Base-by-base conservation (phyloP, 2,797 vertebrate genomes). In the Tamandua tetradactyla region DNA sequence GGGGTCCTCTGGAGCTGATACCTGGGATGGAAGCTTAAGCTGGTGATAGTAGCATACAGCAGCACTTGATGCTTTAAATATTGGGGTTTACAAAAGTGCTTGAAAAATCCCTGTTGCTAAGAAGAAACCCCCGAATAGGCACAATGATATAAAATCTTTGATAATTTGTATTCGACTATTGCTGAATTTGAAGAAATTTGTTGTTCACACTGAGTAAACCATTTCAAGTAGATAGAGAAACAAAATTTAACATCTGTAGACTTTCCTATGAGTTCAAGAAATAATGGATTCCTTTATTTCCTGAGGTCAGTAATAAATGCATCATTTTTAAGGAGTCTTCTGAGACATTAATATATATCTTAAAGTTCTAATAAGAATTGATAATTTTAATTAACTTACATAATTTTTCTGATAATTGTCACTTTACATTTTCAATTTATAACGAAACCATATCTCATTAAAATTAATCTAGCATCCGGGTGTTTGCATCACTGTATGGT, bases 211-310 rank as follows among this genome's bases (percentile, higher is more conserved):
- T 84, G 30, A 96, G n/a, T 86, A 88, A 82, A 94, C 79, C 11
- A 7, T 91, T 91, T 91, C 79, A 76, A 89, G 74, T 64, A 71
- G 49, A 35, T n/a, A 90, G 49, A 92, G 37, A 90, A 47, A 93
- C 8, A 10, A 10, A 82, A 17, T 57, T 10, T 61, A 93, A 35
- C 23, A 81, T 64, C 32, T 61, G 66, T 2, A 32, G 32, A 68
- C 71, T 62, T 78, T 90, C 11, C 75, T 81, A 42, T 35, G 8
- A 3, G 32, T 82, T 85, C 42, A 95, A 92, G 74, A 80, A 94
- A 95, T 55, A 80, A 84, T 22, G 20, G 17, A 25, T 66, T 83
- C 20, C 22, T 87, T 93, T 87, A 83, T 72, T 88, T 88, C n/a
- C 69, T 88, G 30, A 40, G 66, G 13, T 59, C 42, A 91, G 47